These are phyloP conservation scores for Chelon auratus DNA, from an alignment of 2,797 vertebrate genomes.

Conservation along the genomic window DNA sequence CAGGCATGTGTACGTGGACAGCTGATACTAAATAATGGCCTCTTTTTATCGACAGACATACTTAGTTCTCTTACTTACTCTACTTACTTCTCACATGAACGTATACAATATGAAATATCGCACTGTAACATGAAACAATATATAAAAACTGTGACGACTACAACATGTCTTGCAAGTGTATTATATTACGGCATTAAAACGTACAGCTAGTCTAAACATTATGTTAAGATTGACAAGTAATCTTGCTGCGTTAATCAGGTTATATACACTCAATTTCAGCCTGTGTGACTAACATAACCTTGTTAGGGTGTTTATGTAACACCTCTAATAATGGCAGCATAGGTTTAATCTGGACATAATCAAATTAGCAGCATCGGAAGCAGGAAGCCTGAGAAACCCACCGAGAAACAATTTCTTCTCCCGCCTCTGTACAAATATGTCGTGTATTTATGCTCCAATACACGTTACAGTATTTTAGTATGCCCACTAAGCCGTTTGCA, in stretches of 20 bases:
- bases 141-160: neutral
- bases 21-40: too few relatives aligned
- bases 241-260: slow-evolving; percentile 35
- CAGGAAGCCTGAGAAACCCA: too few relatives aligned
- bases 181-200: neutral
- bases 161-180: neutral
- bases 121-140: neutral
- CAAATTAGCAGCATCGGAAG: slow-evolving; percentile 6
- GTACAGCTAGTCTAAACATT: slow-evolving; percentile 20
- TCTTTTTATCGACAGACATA: too few relatives aligned
- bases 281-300: slow-evolving; percentile 38
- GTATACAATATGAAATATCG: neutral
- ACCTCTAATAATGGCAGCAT: slow-evolving; percentile 27
- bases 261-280: slow-evolving; percentile 31
- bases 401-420: neutral
- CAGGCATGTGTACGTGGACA: too few relatives aligned
- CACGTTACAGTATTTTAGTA: too few relatives aligned
- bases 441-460: too few relatives aligned
- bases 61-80: too few relatives aligned
- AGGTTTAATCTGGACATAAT: slow-evolving; percentile 37
- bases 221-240: slow-evolving; percentile 40
- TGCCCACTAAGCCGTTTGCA: too few relatives aligned
- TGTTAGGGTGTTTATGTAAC: slow-evolving; percentile 43
- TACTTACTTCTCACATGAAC: too few relatives aligned
- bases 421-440: neutral